Base-by-base conservation (phyloP, 2,797 vertebrate species). In the Cossypha polioptera region DNA sequence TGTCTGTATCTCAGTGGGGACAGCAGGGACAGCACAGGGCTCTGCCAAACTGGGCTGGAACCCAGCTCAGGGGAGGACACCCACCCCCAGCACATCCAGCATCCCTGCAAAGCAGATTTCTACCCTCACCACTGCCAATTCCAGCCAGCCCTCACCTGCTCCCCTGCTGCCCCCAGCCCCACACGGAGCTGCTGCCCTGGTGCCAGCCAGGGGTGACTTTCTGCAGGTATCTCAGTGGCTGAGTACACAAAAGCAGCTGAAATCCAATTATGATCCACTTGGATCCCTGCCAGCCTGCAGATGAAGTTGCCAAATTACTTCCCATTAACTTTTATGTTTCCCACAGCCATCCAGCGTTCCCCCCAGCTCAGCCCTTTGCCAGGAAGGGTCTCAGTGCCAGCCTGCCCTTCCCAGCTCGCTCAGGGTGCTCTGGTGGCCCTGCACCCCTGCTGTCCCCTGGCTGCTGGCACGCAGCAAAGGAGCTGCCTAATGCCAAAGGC, bases 281-380 rank as follows among this genome's bases (percentile, higher is more conserved):
- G 94, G 94, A 69, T 20, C 62, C 47, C 79, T 31, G 71, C 96
- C 94, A 95, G 2, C 11, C 67, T 91, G 77, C 91, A 71, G 78
- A 94, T 82, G 83, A 92, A 92, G 86, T 86, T 91, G 83, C 94
- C 93, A 95, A 96, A 96, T 94, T 90, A 92, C 87, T 92, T 94
- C 67, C 93, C 95, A 86, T 91, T 94, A 95, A 94, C 71, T 94
- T 95, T 90, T 86, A 92, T 95, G 93, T 65, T 71, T 57, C 92
- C 92, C 86, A 67, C 82, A 92, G 85, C 69, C 92, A 67, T 40
- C 47, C 87, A 68, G 87, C n/a, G 14, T 57, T 69, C 43, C 50
- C 40, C 73, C 58, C 33, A 14, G 51, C n/a, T 28, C 9, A 93
- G 86, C 90, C 86, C 58, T 76, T 28, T 95, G 85, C 89, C 75